Conservation (phyloP, 2,888 invertebrate species). For the Trisateles emortualis region DNA sequence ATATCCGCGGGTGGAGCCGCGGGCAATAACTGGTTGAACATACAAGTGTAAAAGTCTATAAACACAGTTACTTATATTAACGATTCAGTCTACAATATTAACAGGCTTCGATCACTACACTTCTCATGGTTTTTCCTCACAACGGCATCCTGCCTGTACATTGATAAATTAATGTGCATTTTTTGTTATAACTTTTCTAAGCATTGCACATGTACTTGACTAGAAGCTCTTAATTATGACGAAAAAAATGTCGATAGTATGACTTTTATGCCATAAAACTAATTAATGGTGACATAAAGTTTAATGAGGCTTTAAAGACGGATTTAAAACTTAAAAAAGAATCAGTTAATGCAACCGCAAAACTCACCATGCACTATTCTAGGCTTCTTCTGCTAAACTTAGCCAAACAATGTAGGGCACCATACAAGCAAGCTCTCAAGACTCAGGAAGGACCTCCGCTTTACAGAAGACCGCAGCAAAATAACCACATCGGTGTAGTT, state of each 20-base stretch:
- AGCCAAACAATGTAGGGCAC: too few species aligned
- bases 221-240: constrained; percentile 7
- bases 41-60: constrained; percentile 4
- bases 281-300: not conserved
- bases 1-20: too few species aligned
- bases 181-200: constrained; percentile 7
- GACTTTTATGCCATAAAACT: not conserved
- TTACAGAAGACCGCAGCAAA: too few species aligned
- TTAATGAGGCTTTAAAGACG: too few species aligned
- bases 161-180: constrained; percentile 37
- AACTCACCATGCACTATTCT: too few species aligned
- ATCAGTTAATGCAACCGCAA: too few species aligned
- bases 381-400: too few species aligned
- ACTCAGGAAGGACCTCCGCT: too few species aligned
- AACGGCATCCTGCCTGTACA: constrained; percentile 33
- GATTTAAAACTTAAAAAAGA: too few species aligned
- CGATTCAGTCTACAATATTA: constrained; percentile 15
- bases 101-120: constrained; percentile 29
- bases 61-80: constrained; percentile 23
- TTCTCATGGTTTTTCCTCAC: constrained; percentile 43
- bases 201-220: constrained; percentile 1
- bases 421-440: too few species aligned
- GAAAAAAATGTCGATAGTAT: constrained; percentile 1
- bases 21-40: too few species aligned
- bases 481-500: too few species aligned